Evolutionary conservation across 2,888 invertebrate genomes (phyloP).

Genomic region (Limulus polyphemus): DNA sequence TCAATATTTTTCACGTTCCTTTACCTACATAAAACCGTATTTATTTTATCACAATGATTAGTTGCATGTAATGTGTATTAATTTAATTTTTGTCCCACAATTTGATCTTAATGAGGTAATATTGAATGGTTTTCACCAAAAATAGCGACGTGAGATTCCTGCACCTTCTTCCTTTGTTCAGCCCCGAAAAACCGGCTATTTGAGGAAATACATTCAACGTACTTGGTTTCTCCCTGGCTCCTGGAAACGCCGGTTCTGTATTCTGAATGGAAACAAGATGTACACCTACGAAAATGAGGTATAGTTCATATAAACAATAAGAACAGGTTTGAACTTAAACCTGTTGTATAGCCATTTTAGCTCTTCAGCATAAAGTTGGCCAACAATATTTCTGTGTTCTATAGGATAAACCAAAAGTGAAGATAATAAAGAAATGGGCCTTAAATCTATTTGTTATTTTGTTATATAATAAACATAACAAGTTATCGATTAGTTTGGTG

Average conservation of each 20-base stretch:
- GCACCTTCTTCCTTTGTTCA: conserved; percentile 11
- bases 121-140: too few species aligned
- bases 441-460: too few species aligned
- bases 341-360: too few species aligned
- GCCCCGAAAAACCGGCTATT: conserved; percentile 12
- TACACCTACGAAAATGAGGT: conserved; percentile 22
- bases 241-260: conserved; percentile 20
- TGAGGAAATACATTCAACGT: conserved; percentile 13
- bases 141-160: conserved; percentile 9
- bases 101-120: too few species aligned
- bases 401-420: not conserved
- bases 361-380: not conserved
- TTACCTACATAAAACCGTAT: too few species aligned
- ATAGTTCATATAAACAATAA: not conserved
- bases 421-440: not conserved
- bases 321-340: too few species aligned
- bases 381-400: not conserved
- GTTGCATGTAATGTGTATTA: too few species aligned
- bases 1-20: too few species aligned
- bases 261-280: conserved; percentile 16
- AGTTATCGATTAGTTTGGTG: too few species aligned
- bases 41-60: too few species aligned
- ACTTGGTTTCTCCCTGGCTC: conserved; percentile 16
- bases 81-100: too few species aligned
- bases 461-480: too few species aligned